These are phyloP conservation scores for Neodiprion pinetum DNA, from an alignment of 1,140 invertebrate genomes.

Conservation along the genomic window DNA sequence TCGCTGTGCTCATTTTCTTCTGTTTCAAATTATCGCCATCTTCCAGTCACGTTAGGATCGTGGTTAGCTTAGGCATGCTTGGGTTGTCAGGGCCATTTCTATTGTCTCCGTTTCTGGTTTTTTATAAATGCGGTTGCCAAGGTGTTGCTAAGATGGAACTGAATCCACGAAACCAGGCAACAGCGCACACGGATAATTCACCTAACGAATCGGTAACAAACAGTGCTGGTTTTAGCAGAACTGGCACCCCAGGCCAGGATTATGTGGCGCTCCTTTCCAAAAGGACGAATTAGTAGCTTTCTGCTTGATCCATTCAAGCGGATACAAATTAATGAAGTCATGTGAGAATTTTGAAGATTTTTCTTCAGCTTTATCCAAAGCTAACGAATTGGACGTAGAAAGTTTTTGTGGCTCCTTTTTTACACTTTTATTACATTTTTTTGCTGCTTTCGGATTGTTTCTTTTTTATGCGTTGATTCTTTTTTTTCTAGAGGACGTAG, in stretches of 20 bases:
- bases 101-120: no score
- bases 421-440: background rate
- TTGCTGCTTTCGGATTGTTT: background rate
- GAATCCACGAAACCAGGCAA: no score
- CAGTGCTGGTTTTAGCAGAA: background rate
- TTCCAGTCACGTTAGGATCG: no score
- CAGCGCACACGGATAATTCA: no score
- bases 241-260: background rate
- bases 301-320: slow-evolving; percentile 4
- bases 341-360: background rate
- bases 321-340: background rate
- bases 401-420: slow-evolving; percentile 11
- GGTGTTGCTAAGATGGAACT: no score
- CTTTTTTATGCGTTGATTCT: background rate
- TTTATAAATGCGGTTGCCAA: no score
- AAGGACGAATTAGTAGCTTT: background rate
- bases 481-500: background rate
- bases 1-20: no score
- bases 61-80: no score
- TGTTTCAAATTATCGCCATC: no score
- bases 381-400: background rate
- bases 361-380: background rate
- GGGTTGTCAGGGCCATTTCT: no score
- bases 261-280: background rate
- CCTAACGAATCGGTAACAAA: no score